Conservation (phyloP, 2,888 invertebrate species). For the Rutpela maculata region DNA sequence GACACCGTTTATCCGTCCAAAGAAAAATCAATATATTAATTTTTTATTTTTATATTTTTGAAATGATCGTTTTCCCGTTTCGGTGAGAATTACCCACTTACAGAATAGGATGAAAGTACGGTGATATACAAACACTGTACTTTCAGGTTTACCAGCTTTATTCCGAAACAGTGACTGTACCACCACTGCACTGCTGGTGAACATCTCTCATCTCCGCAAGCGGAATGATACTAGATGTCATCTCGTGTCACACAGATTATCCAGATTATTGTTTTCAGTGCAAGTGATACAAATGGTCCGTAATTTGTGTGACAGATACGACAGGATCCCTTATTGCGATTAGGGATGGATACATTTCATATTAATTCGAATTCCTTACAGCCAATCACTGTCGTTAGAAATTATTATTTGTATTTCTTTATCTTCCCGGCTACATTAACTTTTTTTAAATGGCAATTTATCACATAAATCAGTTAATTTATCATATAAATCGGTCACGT, state of each 20-base stretch:
- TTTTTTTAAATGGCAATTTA: not conserved
- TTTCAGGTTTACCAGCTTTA: not conserved
- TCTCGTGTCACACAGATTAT: slow-evolving; percentile 30
- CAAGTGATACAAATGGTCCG: slow-evolving; percentile 22
- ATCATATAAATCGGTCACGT: not conserved
- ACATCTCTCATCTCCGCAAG: slow-evolving; percentile 25
- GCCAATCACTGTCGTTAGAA: not conserved
- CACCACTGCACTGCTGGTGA: not conserved
- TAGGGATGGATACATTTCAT: slow-evolving; percentile 1
- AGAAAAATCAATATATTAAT: too few relatives aligned
- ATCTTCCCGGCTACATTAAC: not conserved
- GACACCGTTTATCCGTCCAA: too few relatives aligned
- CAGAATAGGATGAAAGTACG: too few relatives aligned
- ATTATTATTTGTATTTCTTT: slow-evolving; percentile 13
- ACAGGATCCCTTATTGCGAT: slow-evolving; percentile 20
- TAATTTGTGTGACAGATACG: slow-evolving; percentile 32
- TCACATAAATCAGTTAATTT: not conserved
- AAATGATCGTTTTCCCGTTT: too few relatives aligned
- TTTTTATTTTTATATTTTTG: too few relatives aligned
- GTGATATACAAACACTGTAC: not conserved
- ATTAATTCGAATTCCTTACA: slow-evolving; percentile 6
- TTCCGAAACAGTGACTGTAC: not conserved
- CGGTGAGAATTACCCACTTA: too few relatives aligned
- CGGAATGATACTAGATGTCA: slow-evolving; percentile 15
- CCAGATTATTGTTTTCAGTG: slow-evolving; percentile 29